Evolutionary conservation across 2,797 vertebrate species (phyloP).

Genomic region (Semotilus atromaculatus): DNA sequence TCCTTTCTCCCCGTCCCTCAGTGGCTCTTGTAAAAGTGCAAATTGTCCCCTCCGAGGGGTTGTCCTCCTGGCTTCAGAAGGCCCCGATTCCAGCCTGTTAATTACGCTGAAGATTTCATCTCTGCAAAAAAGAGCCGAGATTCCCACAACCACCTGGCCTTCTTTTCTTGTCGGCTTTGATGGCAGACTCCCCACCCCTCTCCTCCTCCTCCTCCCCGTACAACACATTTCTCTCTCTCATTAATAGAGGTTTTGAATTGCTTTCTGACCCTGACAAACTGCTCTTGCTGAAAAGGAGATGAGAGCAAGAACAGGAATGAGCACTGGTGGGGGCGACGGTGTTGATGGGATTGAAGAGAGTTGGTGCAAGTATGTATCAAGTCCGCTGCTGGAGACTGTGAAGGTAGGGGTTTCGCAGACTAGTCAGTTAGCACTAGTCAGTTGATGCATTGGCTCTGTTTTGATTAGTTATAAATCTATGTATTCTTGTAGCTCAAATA

Average conservation of each 20-base stretch:
- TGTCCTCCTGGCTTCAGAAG: constrained; percentile 71
- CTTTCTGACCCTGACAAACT: constrained; percentile 84
- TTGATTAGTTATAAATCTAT: background rate
- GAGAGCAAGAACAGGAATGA: constrained; percentile 66
- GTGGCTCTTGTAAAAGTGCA: constrained; percentile 84
- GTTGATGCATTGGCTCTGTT: background rate
- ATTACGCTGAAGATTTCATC: constrained; percentile 71
- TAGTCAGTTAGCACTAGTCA: background rate
- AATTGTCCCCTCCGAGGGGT: constrained; percentile 81
- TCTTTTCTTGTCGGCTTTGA: constrained; percentile 83
- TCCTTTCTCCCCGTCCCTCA: constrained; percentile 75
- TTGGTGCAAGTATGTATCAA: constrained; percentile 26
- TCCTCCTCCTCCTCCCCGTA: constrained; percentile 64
- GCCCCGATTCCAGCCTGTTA: constrained; percentile 78
- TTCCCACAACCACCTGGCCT: constrained; percentile 82
- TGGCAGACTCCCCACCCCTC: constrained; percentile 80
- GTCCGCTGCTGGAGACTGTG: background rate
- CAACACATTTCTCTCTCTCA: constrained; percentile 70
- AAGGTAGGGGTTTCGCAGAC: background rate
- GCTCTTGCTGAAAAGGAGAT: constrained; percentile 77
- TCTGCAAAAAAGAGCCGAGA: constrained; percentile 68
- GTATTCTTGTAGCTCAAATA: background rate
- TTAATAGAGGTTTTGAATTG: constrained; percentile 90
- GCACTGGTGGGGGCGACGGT: constrained; percentile 51
- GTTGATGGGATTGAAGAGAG: constrained; percentile 44